These are phyloP conservation scores for Drosophila tani DNA, from an alignment of 1,140 invertebrate species.

Conservation along the genomic window DNA sequence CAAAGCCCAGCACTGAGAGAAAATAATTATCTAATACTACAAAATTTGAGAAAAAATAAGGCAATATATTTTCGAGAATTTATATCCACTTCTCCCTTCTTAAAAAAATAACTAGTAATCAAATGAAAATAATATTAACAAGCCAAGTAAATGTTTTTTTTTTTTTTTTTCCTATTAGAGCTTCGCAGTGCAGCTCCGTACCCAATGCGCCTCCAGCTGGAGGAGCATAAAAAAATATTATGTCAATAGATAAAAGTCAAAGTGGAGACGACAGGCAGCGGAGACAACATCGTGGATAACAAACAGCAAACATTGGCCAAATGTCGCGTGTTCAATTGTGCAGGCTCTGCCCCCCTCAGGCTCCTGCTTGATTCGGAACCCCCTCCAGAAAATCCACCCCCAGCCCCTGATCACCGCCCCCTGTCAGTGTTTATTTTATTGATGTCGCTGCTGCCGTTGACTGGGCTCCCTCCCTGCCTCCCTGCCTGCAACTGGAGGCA, in stretches of 20 bases:
- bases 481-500: constrained; percentile 44
- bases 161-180: not conserved
- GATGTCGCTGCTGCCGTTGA: constrained; percentile 65
- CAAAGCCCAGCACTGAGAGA: constrained; percentile 2
- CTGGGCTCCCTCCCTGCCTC: constrained; percentile 25
- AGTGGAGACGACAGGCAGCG: constrained; percentile 58
- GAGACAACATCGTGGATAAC: constrained; percentile 39
- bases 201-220: constrained; percentile 4
- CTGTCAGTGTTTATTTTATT: constrained; percentile 81
- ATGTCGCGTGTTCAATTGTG: constrained; percentile 78
- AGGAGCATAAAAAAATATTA: constrained; percentile 74
- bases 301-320: constrained; percentile 60
- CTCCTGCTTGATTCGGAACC: constrained; percentile 23
- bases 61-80: not conserved
- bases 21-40: not conserved
- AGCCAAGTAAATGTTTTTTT: no score
- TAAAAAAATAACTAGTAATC: not conserved
- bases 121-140: not conserved
- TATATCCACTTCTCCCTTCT: not conserved
- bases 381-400: not conserved
- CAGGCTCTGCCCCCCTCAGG: constrained; percentile 18
- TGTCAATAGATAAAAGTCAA: constrained; percentile 82
- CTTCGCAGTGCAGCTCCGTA: not conserved
- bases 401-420: not conserved
- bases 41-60: not conserved